A percentile compares a stretch with the other conserved stretches of the same genome.
phyloP scores from a whole-genome alignment of 2,888 invertebrate genomes.

The Vanessa cardui region DNA sequence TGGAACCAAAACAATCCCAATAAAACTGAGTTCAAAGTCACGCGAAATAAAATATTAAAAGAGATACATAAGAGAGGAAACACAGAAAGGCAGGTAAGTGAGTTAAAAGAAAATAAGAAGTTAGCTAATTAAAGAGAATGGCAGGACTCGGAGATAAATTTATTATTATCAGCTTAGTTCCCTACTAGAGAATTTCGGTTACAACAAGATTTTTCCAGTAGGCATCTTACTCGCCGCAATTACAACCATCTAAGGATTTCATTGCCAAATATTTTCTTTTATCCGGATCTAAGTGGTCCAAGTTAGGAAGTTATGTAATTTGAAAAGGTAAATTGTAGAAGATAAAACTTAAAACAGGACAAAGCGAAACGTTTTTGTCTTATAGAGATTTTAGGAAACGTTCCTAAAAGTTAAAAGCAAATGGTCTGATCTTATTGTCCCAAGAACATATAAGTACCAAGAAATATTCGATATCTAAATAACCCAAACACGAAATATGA shows the following conservation, averaged over 20 bases:
- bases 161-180: conserved; percentile 43
- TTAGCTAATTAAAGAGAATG: conserved; percentile 36
- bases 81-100: conserved; percentile 18
- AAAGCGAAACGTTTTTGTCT: too few relatives aligned
- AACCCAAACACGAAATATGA: too few relatives aligned
- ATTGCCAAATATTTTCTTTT: conserved; percentile 80
- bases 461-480: too few relatives aligned
- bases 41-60: neutral
- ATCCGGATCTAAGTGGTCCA: conserved; percentile 49
- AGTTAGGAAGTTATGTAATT: conserved; percentile 34
- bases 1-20: neutral
- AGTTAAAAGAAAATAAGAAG: conserved; percentile 38
- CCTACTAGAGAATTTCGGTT: conserved; percentile 43
- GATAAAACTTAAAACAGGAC: too few relatives aligned
- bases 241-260: conserved; percentile 71
- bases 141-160: conserved; percentile 37
- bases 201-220: conserved; percentile 36
- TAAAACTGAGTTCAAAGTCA: neutral
- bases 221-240: conserved; percentile 56
- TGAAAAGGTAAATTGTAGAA: neutral
- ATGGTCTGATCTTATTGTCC: neutral
- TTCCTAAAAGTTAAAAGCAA: neutral
- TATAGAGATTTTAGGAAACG: neutral
- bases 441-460: neutral
- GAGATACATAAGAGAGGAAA: conserved; percentile 5